Evolutionary conservation across 2,113 vertebrate species (phyloP), one percentile per base, ranked within the genome.

Genomic region (Notothenia coriiceps): DNA sequence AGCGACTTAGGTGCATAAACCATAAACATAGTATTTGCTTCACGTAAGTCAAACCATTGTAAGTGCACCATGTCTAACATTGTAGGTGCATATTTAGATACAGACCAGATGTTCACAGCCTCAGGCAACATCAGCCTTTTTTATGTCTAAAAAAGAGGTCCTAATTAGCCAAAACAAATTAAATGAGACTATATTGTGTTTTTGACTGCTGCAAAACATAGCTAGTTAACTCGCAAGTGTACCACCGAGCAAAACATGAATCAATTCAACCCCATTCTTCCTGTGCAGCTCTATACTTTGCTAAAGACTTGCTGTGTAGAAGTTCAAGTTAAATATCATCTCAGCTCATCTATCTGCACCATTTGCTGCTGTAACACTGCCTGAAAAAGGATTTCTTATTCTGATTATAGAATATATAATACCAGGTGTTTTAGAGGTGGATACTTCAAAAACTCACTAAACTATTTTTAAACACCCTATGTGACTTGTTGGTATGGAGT

Each of bases 51-150:
- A 40, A 40, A 40, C 35, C 5, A 40, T 40, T 40, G 35, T 6
- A 40, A 40, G 35, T 40, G 35, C 5, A 40, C 35, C 35, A 40
- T 40, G 35, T 40, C 35, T 40, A 40, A 40, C 35, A 40, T 40
- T 7, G 6, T 40, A 1, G 5, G 6, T 40, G 35, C 35, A 40
- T 7, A 40, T 40, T 40, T 6, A 40, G 35, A 40, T 10, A 15
- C 17, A 49, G 11, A 44, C 55, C 79, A 82, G 49, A 78, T 72
- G 82, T 79, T 82, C 17, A 1, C 59, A 5, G 40, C 11, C 22
- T 67, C 35, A 29, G n/a, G 33, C n/a, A 8, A 13, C 9, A 2
- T 3, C 17, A n/a, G 5, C 5, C n/a, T 33, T 20, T 11, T 8
- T 15, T 7, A 11, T 4, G 33, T 44, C 17, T 0, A 25, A 55